These are phyloP conservation scores for Callaeas wilsoni DNA, from an alignment of 2,113 vertebrate species.

Conservation along the genomic window DNA sequence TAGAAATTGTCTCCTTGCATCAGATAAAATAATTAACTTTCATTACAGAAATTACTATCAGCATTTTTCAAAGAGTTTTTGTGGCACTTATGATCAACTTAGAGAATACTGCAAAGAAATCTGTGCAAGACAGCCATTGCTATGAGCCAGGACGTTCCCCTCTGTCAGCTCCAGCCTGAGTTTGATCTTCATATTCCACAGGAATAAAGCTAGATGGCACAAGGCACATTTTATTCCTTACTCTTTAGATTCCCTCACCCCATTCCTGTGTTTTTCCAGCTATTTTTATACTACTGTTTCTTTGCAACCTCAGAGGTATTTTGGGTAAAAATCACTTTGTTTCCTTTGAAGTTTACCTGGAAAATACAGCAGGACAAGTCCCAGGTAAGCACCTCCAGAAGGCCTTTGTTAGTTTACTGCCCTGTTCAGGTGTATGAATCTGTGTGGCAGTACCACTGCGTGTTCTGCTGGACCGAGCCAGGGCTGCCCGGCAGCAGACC, in stretches of 20 bases:
- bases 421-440: background rate
- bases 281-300: slow-evolving; percentile 5
- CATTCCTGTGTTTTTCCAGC: background rate
- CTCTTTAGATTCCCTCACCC: background rate
- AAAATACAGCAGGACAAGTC: background rate
- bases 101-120: background rate
- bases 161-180: background rate
- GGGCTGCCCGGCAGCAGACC: background rate
- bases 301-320: background rate
- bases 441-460: background rate
- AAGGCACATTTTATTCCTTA: background rate
- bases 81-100: background rate
- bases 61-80: background rate
- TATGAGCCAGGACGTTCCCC: background rate
- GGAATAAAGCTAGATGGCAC: background rate
- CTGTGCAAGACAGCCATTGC: background rate
- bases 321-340: background rate
- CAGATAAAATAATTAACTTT: background rate
- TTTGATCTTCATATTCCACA: background rate
- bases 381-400: background rate
- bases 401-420: background rate
- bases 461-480: background rate
- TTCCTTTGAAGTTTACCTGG: background rate
- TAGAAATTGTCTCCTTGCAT: background rate
- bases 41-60: background rate